Evolutionary conservation across 2,888 invertebrate species (phyloP).

Genomic region (Pheosia gnoma): DNA sequence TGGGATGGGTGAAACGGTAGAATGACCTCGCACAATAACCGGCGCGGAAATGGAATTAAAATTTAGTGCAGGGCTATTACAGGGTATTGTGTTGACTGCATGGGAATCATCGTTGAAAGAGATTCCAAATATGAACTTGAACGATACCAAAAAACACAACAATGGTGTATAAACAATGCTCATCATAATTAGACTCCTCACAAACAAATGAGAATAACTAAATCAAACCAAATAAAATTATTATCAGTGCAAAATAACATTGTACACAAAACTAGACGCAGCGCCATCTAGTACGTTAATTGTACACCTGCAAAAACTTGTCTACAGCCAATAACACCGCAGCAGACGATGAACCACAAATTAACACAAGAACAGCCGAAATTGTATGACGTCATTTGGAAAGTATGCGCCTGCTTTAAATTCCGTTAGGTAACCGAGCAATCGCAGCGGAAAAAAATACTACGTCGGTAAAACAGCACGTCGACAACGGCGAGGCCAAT

Average conservation of each 20-base stretch:
- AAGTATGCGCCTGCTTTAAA: slow-evolving; percentile 74
- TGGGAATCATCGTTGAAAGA: slow-evolving; percentile 33
- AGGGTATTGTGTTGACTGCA: slow-evolving; percentile 42
- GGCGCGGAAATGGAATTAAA: slow-evolving; percentile 64
- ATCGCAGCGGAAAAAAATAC: slow-evolving; percentile 32
- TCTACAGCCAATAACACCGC: slow-evolving; percentile 31
- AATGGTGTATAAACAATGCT: too few species aligned
- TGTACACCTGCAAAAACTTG: slow-evolving; percentile 17
- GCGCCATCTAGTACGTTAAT: slow-evolving; percentile 55
- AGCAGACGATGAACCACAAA: slow-evolving; percentile 36
- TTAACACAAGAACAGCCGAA: slow-evolving; percentile 59
- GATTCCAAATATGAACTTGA: neutral
- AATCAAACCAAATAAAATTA: neutral
- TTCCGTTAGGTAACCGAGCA: slow-evolving; percentile 59
- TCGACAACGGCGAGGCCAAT: slow-evolving; percentile 7
- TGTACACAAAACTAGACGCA: slow-evolving; percentile 11
- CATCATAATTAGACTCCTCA: too few species aligned
- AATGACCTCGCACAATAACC: slow-evolving; percentile 65
- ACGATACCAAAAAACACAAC: neutral
- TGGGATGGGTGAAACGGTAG: slow-evolving; percentile 73
- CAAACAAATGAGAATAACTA: neutral
- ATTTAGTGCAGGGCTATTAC: slow-evolving; percentile 54
- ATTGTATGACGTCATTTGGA: slow-evolving; percentile 75
- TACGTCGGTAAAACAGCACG: slow-evolving; percentile 39
- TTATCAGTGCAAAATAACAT: neutral